Conservation (phyloP, 1,140 invertebrate genomes). For the Penaeus indicus region DNA sequence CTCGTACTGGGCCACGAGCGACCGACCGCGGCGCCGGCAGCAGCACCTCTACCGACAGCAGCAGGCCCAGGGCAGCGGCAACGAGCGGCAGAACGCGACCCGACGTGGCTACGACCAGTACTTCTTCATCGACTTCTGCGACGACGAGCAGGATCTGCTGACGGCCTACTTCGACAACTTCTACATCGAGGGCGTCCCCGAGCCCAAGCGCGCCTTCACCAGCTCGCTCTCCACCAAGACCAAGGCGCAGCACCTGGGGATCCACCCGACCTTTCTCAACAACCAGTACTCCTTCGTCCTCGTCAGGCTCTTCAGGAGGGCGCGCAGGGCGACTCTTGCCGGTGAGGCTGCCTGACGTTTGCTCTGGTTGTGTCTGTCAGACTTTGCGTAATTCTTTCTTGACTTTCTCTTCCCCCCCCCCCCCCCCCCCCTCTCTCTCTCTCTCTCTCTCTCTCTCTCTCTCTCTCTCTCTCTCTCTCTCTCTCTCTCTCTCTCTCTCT, state of each 20-base stretch:
- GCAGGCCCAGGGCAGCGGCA: neutral
- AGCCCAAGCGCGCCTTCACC: constrained; percentile 60
- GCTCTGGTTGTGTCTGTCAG: neutral
- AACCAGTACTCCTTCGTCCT: constrained; percentile 62
- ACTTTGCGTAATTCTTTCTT: neutral
- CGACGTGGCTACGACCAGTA: constrained; percentile 55
- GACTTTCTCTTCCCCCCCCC: no score
- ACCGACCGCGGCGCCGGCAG: neutral
- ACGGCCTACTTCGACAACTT: constrained; percentile 65
- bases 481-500: neutral
- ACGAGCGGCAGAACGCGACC: neutral
- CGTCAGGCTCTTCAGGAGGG: constrained; percentile 60
- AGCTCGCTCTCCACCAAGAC: constrained; percentile 54
- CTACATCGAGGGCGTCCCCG: constrained; percentile 61
- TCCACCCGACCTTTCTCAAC: constrained; percentile 60
- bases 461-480: no score
- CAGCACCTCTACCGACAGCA: neutral
- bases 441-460: no score
- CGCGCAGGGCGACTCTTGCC: constrained; percentile 42
- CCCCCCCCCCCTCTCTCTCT: no score
- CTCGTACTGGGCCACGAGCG: constrained; percentile 58
- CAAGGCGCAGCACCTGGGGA: constrained; percentile 61
- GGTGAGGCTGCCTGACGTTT: constrained; percentile 10
- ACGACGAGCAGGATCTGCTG: constrained; percentile 55
- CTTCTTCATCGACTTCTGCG: constrained; percentile 64